Conservation (phyloP, 2,888 invertebrate genomes). For the Diarsia mendica region DNA sequence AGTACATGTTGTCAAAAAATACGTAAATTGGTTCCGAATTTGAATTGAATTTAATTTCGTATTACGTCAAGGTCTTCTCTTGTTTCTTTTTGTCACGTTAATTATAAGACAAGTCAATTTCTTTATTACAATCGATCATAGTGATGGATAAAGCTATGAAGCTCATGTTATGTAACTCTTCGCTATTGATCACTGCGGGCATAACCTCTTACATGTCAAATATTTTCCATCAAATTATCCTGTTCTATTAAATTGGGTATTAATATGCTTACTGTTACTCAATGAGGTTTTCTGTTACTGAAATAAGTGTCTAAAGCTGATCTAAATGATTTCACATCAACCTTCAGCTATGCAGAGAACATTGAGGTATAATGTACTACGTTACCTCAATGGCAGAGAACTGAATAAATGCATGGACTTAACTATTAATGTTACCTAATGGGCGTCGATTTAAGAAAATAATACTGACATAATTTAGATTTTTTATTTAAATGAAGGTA, state of each 20-base stretch:
- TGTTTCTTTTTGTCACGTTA: conserved; percentile 18
- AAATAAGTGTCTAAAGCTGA: background rate
- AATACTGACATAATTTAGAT: background rate
- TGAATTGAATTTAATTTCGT: conserved; percentile 27
- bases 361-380: no score
- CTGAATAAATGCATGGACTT: background rate
- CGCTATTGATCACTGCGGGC: conserved; percentile 71
- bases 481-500: background rate
- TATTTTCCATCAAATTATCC: conserved; percentile 16
- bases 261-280: no score
- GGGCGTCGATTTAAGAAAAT: background rate
- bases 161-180: conserved; percentile 80
- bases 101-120: background rate
- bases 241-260: background rate
- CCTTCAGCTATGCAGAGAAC: background rate
- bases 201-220: conserved; percentile 66
- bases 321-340: background rate
- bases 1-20: conserved; percentile 54
- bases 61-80: conserved; percentile 2
- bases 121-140: background rate
- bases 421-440: background rate
- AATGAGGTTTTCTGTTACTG: no score
- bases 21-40: conserved; percentile 51
- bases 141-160: conserved; percentile 10
- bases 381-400: background rate